Evolutionary conservation across 2,113 vertebrate species (phyloP).

Genomic region (Mustelus asterias): DNA sequence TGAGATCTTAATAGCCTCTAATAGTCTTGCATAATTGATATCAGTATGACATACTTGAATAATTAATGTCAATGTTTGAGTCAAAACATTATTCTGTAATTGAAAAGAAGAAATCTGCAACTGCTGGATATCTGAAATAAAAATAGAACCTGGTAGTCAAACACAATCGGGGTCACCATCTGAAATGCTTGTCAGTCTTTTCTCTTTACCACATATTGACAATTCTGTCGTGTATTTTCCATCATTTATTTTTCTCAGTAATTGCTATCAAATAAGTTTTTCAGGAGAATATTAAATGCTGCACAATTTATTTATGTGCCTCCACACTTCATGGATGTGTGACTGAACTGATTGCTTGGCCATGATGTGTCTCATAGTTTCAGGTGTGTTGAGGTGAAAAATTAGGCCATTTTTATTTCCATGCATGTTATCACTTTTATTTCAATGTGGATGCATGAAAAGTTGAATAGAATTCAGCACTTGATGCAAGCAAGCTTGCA

Average conservation of each 20-base stretch:
- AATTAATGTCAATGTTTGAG: conserved; percentile 11
- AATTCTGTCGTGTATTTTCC: neutral
- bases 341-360: neutral
- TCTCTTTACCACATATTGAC: neutral
- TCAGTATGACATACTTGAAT: neutral
- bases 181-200: neutral
- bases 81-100: conserved; percentile 5
- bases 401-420: neutral
- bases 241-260: neutral
- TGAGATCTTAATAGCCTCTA: neutral
- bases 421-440: neutral
- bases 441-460: neutral
- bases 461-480: neutral
- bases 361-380: neutral
- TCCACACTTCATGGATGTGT: neutral
- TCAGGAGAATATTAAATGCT: neutral
- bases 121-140: neutral
- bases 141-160: neutral
- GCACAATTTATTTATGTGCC: neutral
- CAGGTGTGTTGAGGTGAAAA: neutral
- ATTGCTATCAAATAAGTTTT: neutral
- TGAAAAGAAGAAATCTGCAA: neutral
- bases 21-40: neutral
- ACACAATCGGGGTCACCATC: neutral
- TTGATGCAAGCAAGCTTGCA: too few relatives aligned